phyloP scores from a whole-genome alignment of 2,888 invertebrate genomes.

The Epiblema foenella region DNA sequence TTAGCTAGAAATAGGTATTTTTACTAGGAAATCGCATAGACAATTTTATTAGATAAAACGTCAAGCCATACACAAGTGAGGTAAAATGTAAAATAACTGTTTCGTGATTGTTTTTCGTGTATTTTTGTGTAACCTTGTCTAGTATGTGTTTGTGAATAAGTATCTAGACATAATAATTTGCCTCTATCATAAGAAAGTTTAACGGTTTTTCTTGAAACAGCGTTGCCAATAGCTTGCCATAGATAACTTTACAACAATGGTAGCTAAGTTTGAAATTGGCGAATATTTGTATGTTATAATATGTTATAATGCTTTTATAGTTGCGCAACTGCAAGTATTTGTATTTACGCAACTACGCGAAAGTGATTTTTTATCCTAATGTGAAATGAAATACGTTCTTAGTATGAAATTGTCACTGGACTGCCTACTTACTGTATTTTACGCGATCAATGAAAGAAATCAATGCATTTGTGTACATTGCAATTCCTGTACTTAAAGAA shows the following conservation, averaged over 20 bases:
- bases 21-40: neutral
- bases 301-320: neutral
- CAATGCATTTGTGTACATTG: too few relatives aligned
- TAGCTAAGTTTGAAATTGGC: neutral
- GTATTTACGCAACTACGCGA: neutral
- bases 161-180: neutral
- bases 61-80: constrained; percentile 19
- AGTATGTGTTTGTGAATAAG: neutral
- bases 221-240: neutral
- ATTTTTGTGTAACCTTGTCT: constrained; percentile 3
- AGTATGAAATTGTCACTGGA: neutral
- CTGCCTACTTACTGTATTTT: neutral
- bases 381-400: neutral
- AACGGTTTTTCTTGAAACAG: neutral
- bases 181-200: neutral
- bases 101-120: neutral
- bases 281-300: neutral
- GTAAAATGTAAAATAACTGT: constrained; percentile 13
- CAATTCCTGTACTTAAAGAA: neutral
- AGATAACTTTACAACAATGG: neutral
- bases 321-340: neutral
- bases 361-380: neutral
- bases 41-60: constrained; percentile 2
- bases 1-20: constrained; percentile 11
- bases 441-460: too few relatives aligned